A percentile compares a stretch with the other conserved stretches of the same genome.
phyloP scores from a whole-genome alignment of 2,888 invertebrate species.

The Loripinus fragilis region DNA sequence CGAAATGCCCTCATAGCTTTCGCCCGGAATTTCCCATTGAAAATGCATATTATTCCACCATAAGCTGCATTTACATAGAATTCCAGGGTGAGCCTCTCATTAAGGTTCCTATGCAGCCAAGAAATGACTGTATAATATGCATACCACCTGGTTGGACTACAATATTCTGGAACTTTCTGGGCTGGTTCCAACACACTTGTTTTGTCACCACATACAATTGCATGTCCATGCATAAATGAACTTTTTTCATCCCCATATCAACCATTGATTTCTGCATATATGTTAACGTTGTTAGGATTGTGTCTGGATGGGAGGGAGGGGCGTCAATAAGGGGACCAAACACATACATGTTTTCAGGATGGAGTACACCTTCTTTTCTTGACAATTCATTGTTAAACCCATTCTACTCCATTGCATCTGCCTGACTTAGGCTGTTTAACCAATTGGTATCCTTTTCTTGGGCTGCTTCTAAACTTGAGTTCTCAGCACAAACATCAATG shows the following conservation, averaged over 20 bases:
- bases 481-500: conserved; percentile 7
- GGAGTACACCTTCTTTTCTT: conserved; percentile 16
- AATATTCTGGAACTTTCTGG: conserved; percentile 18
- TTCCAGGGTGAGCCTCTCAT: conserved; percentile 26
- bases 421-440: conserved; percentile 20
- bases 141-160: conserved; percentile 29
- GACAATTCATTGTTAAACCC: conserved; percentile 24
- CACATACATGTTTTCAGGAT: conserved; percentile 18
- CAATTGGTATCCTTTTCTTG: conserved; percentile 20
- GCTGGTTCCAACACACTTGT: conserved; percentile 26
- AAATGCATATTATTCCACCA: conserved; percentile 19
- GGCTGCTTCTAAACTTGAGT: background rate
- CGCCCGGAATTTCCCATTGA: conserved; percentile 30
- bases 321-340: conserved; percentile 30
- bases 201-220: conserved; percentile 18
- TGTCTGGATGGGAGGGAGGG: conserved; percentile 29
- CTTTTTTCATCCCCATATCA: conserved; percentile 20
- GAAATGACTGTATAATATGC: conserved; percentile 19
- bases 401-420: conserved; percentile 24
- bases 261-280: conserved; percentile 20
- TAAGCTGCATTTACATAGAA: conserved; percentile 18
- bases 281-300: conserved; percentile 24
- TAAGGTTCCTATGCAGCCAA: conserved; percentile 5
- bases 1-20: conserved; percentile 22
- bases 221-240: conserved; percentile 32